Base-by-base conservation (phyloP, 2,113 vertebrate genomes). In the Campylorhamphus procurvoides region DNA sequence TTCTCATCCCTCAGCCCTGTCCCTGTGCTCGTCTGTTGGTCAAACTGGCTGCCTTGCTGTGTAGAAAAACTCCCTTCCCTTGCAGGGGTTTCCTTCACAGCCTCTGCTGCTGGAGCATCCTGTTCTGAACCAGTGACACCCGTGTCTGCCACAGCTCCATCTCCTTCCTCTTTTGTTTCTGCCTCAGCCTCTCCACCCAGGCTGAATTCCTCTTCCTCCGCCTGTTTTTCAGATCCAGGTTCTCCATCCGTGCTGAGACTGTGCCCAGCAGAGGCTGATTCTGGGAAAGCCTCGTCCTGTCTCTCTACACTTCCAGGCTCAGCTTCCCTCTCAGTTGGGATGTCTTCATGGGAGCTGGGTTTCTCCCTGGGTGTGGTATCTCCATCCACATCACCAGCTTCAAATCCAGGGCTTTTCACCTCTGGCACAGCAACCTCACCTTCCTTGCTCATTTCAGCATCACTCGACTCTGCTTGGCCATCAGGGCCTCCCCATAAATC, bases 401-500 rank as follows among this genome's bases (percentile, higher is more conserved):
- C 52, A 55, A 75, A 58, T 25, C 29, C 56, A 56, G 28, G 24
- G 27, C 52, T 84, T 40, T 60, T 24, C 49, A 47, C 60, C 8
- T 10, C 63, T 55, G 81, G 42, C 4, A 6, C 2, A 3, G 16
- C 2, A 0, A 59, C 76, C 71, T 90, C 74, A 52, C 53, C 56
- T 74, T 82, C 58, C 46, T 28, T 39, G 50, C 83, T 93, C 85
- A 35, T 17, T 22, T 88, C 82, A 73, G 44, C 31, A 60, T 22
- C 55, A 47, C 40, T 76, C n/a, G 37, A 24, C 67, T 84, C 86
- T 73, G 20, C 35, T 69, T 93, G 89, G n/a, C 89, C 87, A 63
- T 69, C 89, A 90, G 91, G 88, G 49, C 96, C 92, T 91, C 97
- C 97, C 97, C 98, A 98, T 72, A 98, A 97, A 85, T 96, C 96